Evolutionary conservation across 2,113 vertebrate genomes (phyloP).

Genomic region (Catharus minimus): DNA sequence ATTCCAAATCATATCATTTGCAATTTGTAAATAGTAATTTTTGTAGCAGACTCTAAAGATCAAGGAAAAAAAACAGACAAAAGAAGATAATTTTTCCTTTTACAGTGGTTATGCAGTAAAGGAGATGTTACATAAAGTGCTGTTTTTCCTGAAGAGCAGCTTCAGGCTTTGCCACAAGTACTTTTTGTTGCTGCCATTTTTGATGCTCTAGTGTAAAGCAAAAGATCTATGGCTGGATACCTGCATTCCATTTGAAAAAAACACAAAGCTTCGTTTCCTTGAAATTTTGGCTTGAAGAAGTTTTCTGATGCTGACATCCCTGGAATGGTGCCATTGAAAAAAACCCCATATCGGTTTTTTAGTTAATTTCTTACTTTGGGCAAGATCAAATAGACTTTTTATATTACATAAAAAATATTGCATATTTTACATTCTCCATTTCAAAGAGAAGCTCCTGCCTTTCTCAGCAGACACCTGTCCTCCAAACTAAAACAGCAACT

Average conservation of each 20-base stretch:
- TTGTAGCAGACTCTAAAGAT: neutral
- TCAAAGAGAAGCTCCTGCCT: too few species aligned
- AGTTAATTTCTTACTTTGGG: neutral
- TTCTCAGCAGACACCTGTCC: too few species aligned
- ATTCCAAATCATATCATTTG: neutral
- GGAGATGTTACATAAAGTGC: neutral
- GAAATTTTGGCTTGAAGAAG: neutral
- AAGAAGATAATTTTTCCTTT: neutral
- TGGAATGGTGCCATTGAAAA: neutral
- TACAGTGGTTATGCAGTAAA: neutral
- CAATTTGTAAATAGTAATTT: neutral
- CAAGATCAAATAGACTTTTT: neutral
- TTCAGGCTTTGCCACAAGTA: neutral
- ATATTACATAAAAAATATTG: too few species aligned
- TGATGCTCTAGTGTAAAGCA: neutral
- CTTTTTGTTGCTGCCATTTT: neutral
- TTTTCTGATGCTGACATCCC: neutral
- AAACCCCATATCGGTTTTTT: neutral
- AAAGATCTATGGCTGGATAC: neutral
- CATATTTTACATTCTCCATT: neutral
- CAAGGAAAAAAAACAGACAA: neutral
- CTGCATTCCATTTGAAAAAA: neutral
- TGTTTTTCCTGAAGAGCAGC: neutral
- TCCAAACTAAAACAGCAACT: too few species aligned
- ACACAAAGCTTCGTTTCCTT: neutral